These are phyloP conservation scores for Pedetes capensis DNA, from an alignment of 2,113 vertebrate genomes.

Conservation along the genomic window DNA sequence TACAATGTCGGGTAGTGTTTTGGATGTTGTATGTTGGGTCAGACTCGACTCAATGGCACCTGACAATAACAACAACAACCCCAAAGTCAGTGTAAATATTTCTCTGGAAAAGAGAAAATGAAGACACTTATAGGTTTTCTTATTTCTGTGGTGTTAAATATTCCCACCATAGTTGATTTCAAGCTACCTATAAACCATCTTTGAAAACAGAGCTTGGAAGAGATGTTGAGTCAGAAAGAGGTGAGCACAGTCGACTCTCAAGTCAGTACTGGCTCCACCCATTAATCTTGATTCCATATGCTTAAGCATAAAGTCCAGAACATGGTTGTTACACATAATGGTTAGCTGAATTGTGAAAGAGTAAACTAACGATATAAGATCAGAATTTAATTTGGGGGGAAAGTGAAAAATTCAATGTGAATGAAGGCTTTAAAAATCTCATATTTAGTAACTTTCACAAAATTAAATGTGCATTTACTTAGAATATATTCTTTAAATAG, in stretches of 20 bases:
- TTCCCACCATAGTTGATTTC: neutral
- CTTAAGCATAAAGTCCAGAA: neutral
- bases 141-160: neutral
- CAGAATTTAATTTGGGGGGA: neutral
- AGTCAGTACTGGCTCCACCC: neutral
- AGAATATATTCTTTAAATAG: neutral
- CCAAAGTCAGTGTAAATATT: too few relatives aligned
- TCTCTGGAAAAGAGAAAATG: neutral
- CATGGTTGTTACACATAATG: neutral
- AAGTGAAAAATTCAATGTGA: neutral
- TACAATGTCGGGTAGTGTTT: too few relatives aligned
- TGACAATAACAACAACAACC: too few relatives aligned
- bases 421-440: constrained; percentile 34
- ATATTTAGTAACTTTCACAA: constrained; percentile 35
- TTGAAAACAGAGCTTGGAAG: neutral
- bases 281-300: neutral
- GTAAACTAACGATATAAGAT: neutral
- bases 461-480: constrained; percentile 42
- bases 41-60: too few relatives aligned
- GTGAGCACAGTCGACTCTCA: neutral
- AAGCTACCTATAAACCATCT: neutral
- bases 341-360: neutral
- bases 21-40: too few relatives aligned
- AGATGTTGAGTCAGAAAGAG: neutral
- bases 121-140: neutral